Percentiles rank a stretch among this genome's conserved stretches.
phyloP scores from a whole-genome alignment of 2,113 vertebrate species.

The Todiramphus saurophagus region DNA sequence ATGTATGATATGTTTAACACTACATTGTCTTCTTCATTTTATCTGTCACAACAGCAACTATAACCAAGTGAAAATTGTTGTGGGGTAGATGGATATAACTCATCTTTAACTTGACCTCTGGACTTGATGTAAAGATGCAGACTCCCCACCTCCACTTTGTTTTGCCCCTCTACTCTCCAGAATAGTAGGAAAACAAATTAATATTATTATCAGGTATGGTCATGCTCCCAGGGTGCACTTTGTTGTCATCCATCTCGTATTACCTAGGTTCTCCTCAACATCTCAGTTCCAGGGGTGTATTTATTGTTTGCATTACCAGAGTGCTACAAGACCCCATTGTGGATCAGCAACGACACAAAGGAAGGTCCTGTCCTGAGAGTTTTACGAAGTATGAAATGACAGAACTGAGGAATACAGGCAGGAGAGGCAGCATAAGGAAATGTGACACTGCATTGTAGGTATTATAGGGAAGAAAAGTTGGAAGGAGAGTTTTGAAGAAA shows the following conservation, averaged over 20 bases:
- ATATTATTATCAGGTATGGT: not conserved
- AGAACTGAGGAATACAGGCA: not conserved
- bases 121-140: not conserved
- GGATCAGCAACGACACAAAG: not conserved
- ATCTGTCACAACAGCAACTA: not conserved
- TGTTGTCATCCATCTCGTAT: not conserved
- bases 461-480: not conserved
- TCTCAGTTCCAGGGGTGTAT: not conserved
- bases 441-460: not conserved
- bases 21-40: not conserved
- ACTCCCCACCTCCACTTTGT: not conserved
- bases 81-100: not conserved
- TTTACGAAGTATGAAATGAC: not conserved
- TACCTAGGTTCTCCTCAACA: not conserved
- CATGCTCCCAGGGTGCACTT: not conserved
- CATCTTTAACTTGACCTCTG: not conserved
- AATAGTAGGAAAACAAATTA: not conserved
- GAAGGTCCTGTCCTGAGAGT: not conserved
- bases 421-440: not conserved
- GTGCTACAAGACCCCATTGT: not conserved
- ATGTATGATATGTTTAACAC: not conserved
- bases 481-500: not conserved
- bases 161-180: not conserved
- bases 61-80: not conserved
- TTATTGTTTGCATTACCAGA: not conserved